phyloP scores from a whole-genome alignment of 92 coral and sea anemone genomes.

The Epizoanthus rinbou region DNA sequence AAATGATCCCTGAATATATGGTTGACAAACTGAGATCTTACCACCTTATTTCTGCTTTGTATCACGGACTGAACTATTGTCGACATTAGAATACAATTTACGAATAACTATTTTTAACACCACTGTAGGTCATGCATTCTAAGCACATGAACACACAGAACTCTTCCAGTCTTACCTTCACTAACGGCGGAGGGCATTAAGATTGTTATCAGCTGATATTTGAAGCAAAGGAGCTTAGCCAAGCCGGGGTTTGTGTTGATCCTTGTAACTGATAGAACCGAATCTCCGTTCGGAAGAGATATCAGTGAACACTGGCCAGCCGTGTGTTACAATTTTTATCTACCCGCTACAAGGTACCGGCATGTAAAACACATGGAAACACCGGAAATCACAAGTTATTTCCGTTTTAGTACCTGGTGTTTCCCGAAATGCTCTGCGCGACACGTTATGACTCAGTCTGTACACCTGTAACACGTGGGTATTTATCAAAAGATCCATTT shows the following conservation, averaged over 20 bases:
- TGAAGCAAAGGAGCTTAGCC: neutral
- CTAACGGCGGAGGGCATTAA: constrained; percentile 36
- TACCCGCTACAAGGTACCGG: constrained; percentile 42
- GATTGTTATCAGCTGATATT: neutral
- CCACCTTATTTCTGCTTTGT: too few species aligned
- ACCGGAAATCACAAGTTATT: constrained; percentile 20
- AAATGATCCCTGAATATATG: too few species aligned
- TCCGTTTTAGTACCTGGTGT: constrained; percentile 13
- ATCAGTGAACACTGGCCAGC: neutral
- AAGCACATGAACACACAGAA: constrained; percentile 2
- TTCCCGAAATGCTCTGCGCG: constrained; percentile 14
- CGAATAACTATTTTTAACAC: neutral
- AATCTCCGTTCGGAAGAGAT: neutral
- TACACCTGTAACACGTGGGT: too few species aligned
- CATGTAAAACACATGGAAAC: constrained; percentile 19
- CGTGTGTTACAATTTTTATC: constrained; percentile 1
- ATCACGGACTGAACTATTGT: neutral
- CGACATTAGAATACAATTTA: neutral
- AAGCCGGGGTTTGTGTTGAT: neutral
- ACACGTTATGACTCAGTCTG: too few species aligned
- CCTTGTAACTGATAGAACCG: neutral
- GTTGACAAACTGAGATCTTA: too few species aligned
- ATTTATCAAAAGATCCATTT: too few species aligned
- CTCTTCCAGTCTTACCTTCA: constrained; percentile 8
- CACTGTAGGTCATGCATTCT: neutral